Conservation (phyloP, 2,888 invertebrate genomes). For the Sarcophaga rosellei region DNA sequence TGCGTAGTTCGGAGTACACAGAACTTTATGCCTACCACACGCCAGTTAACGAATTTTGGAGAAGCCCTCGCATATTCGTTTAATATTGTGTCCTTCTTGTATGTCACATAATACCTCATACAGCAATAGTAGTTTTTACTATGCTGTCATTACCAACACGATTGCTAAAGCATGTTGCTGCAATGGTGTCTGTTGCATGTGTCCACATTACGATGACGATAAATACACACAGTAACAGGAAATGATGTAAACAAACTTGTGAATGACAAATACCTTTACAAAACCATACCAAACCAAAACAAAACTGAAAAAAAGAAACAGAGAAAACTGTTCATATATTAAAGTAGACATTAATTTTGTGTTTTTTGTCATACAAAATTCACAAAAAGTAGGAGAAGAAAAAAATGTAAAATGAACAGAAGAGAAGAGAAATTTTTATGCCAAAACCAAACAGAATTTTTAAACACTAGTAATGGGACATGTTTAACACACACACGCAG, state of each 20-base stretch:
- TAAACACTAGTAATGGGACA: conserved; percentile 57
- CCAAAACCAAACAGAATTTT: conserved; percentile 62
- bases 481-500: conserved; percentile 6
- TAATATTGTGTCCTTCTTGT: no score
- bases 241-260: conserved; percentile 60
- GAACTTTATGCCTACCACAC: no score
- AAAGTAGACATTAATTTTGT: conserved; percentile 34
- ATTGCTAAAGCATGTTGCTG: not conserved
- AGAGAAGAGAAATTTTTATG: conserved; percentile 10
- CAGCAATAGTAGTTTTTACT: no score
- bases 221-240: conserved; percentile 59
- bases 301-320: not conserved
- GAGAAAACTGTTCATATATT: no score
- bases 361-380: conserved; percentile 47
- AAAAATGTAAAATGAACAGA: not conserved
- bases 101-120: no score
- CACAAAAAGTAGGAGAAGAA: not conserved
- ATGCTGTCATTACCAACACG: not conserved
- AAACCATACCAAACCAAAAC: conserved; percentile 36
- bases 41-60: no score
- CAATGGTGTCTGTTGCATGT: conserved; percentile 30
- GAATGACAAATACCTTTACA: conserved; percentile 62
- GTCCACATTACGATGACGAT: conserved; percentile 47
- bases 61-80: no score
- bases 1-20: no score